A percentile compares a stretch with the other conserved stretches of the same genome.
Conservation (phyloP, 1,140 invertebrate genomes). For the Ephestia elutella region DNA sequence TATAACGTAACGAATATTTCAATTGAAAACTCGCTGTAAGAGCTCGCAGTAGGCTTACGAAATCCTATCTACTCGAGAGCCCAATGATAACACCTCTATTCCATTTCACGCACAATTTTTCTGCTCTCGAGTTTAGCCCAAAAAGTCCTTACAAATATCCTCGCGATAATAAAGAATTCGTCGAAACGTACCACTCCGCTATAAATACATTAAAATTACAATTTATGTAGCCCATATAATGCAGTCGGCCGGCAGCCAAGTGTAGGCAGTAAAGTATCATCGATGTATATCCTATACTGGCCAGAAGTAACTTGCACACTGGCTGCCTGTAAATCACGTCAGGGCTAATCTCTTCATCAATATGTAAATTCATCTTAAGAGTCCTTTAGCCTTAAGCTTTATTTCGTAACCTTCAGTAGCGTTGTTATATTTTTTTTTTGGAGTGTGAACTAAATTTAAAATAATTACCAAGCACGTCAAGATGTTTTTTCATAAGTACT, state of each 20-base stretch:
- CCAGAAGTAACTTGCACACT: background rate
- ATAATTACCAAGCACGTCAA: too few relatives aligned
- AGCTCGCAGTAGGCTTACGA: too few relatives aligned
- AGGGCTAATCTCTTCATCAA: background rate
- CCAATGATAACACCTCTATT: too few relatives aligned
- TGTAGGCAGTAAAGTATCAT: background rate
- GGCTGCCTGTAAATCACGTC: slow-evolving; percentile 1
- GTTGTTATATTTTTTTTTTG: too few relatives aligned
- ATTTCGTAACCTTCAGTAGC: background rate
- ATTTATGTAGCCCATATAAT: background rate
- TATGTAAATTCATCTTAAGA: too few relatives aligned
- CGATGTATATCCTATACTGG: background rate
- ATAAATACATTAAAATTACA: background rate
- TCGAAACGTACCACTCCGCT: background rate
- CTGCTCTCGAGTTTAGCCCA: too few relatives aligned
- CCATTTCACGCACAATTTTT: too few relatives aligned
- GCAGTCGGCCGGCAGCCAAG: background rate
- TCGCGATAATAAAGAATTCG: background rate
- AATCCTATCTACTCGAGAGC: too few relatives aligned
- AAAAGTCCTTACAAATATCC: background rate
- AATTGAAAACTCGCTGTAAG: too few relatives aligned
- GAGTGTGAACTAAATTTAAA: background rate
- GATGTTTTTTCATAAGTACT: too few relatives aligned
- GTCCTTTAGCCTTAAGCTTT: too few relatives aligned
- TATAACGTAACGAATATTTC: too few relatives aligned